These are phyloP conservation scores for Druon quercuslanigerum DNA, from an alignment of 1,140 invertebrate genomes.

Conservation along the genomic window DNA sequence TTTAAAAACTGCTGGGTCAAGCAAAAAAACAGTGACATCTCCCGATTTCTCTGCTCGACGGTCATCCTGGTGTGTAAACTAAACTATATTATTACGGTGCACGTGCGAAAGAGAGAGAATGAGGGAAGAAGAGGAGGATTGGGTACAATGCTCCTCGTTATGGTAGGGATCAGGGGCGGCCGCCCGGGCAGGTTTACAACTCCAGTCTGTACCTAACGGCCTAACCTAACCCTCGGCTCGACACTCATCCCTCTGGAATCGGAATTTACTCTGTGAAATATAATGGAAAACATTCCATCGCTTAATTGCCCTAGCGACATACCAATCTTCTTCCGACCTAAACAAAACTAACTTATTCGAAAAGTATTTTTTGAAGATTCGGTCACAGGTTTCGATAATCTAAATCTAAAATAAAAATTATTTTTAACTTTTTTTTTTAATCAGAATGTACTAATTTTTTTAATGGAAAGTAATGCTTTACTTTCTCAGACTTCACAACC, in stretches of 20 bases:
- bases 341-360: no score
- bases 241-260: constrained; percentile 17
- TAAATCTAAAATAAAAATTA: no score
- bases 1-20: no score
- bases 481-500: no score
- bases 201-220: constrained; percentile 19
- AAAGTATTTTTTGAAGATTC: no score
- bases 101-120: constrained; percentile 32
- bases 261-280: constrained; percentile 1
- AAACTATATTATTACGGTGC: constrained; percentile 16
- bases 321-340: not conserved
- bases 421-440: no score
- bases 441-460: no score
- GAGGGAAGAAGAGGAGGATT: constrained; percentile 2
- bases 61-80: constrained; percentile 9
- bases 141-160: constrained; percentile 27
- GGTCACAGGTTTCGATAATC: no score
- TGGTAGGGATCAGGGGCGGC: constrained; percentile 26
- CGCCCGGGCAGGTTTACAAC: constrained; percentile 25
- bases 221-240: not conserved
- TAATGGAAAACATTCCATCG: constrained; percentile 7
- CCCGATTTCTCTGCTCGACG: not conserved
- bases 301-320: not conserved
- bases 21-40: no score
- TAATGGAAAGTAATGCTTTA: no score